Conservation (phyloP, 1,140 invertebrate species). For the Aphidius ervi region DNA sequence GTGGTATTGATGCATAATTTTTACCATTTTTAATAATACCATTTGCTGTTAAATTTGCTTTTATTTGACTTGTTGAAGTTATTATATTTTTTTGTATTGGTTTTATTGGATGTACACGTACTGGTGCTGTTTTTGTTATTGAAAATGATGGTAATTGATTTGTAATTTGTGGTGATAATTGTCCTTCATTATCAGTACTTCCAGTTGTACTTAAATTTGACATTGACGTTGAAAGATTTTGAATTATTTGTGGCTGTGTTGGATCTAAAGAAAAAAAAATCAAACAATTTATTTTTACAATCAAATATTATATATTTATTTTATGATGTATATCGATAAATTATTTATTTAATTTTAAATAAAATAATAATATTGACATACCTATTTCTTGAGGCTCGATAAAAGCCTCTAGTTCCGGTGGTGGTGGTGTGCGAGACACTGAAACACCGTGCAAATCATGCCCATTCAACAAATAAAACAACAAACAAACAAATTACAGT, state of each 20-base stretch:
- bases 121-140: constrained; percentile 43
- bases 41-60: constrained; percentile 46
- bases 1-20: constrained; percentile 47
- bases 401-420: constrained; percentile 48
- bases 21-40: constrained; percentile 39
- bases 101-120: constrained; percentile 48
- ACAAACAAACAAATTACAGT: constrained; percentile 29
- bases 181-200: constrained; percentile 34
- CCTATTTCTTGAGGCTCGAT: constrained; percentile 48
- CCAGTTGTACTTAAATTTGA: constrained; percentile 39
- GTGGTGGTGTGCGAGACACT: constrained; percentile 53
- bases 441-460: constrained; percentile 53
- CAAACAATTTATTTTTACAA: background rate
- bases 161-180: constrained; percentile 32
- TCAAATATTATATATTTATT: background rate
- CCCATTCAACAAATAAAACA: constrained; percentile 39
- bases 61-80: constrained; percentile 48
- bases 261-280: constrained; percentile 38
- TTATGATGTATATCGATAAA: too few relatives aligned
- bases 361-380: constrained; percentile 31
- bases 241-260: constrained; percentile 44
- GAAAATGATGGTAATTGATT: constrained; percentile 36
- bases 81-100: constrained; percentile 45
- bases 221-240: constrained; percentile 49
- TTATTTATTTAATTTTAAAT: background rate